Base-by-base conservation (phyloP, 1,140 invertebrate genomes). In the Contarinia nasturtii region DNA sequence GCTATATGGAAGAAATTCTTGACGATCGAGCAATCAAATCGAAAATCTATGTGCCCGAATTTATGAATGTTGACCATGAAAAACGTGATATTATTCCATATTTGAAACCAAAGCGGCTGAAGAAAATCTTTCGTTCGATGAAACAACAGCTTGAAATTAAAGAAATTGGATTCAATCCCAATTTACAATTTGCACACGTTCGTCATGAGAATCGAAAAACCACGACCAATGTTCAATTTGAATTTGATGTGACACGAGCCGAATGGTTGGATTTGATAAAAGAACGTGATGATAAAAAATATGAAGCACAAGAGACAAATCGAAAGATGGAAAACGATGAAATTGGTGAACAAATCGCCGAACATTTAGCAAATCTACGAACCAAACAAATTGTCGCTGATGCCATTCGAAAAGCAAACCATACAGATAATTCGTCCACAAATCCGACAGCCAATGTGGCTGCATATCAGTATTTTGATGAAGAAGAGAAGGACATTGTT, bases 61-160 rank as follows among this genome's bases (percentile, higher is more conserved):
- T 48, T 42, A 58, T 62, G 58, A 44, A 45, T 14, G 50, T 54
- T 4, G 52, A 61, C 47, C 59, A 62, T 40, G 45, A 52, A 7
- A 48, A 55, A 38, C 54, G 54, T 11, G 45, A 57, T 33, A 17
- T 61, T 1, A 51, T 45, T 1, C 56, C 58, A 5, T 59, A 57
- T 44, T 48, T 57, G 7, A 21, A 54, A n/a, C 43, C 33, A 0
- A 50, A 49, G 20, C 42, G 49, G 0, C 45, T 62, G 8, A 18
- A 44, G 5, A 36, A 54, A n/a, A 47, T 38, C 2, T 45, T 62
- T 3, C n/a, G 36, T 0, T n/a, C 33, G 2, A 37, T 49, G 7
- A 46, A 52, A 1, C 20, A 46, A 7, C 15, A 48, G 0, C 22
- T 62, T 3, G 34, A 45, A 0, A 50, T 59, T 2, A 18, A 52